A percentile compares a stretch with the other conserved stretches of the same genome.
Evolutionary conservation across 2,888 invertebrate species (phyloP).

Genomic region (Trilocha varians): DNA sequence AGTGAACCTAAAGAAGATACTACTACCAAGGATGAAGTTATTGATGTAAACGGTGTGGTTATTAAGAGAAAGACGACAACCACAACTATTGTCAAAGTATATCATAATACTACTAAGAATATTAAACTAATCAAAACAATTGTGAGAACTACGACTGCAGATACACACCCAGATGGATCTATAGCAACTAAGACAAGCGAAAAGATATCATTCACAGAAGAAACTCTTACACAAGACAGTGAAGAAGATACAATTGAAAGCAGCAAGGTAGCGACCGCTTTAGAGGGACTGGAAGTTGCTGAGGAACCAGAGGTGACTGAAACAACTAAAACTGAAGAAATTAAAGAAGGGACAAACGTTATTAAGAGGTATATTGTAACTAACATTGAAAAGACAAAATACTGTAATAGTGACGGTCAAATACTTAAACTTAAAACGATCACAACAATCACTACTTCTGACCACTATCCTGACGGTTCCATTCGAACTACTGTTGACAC

Average conservation of each 20-base stretch:
- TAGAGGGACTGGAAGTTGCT: slow-evolving; percentile 23
- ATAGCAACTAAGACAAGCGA: slow-evolving; percentile 48
- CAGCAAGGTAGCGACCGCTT: slow-evolving; percentile 22
- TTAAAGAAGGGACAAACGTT: slow-evolving; percentile 28
- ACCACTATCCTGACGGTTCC: slow-evolving; percentile 48
- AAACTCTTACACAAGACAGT: slow-evolving; percentile 16
- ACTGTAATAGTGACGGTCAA: slow-evolving; percentile 27
- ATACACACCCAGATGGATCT: slow-evolving; percentile 54
- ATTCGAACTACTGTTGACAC: slow-evolving; percentile 44
- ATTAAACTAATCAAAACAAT: slow-evolving; percentile 44
- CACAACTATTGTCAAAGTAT: slow-evolving; percentile 37
- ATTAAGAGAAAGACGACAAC: slow-evolving; percentile 44
- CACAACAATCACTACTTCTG: slow-evolving; percentile 45
- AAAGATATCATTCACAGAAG: slow-evolving; percentile 45
- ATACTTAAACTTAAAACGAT: slow-evolving; percentile 41
- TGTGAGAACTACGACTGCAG: slow-evolving; percentile 44
- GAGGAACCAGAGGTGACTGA: slow-evolving; percentile 33
- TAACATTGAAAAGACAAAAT: slow-evolving; percentile 39
- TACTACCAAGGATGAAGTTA: slow-evolving; percentile 25
- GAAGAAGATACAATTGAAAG: slow-evolving; percentile 8
- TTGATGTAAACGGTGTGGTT: slow-evolving; percentile 32
- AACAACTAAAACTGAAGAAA: slow-evolving; percentile 26
- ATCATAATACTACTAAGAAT: slow-evolving; percentile 23
- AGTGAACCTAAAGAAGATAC: slow-evolving; percentile 35
- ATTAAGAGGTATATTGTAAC: slow-evolving; percentile 40